Conservation (phyloP, 30 jellyfish, hydroid and myxozoan species). For the Aurelia sp. region DNA sequence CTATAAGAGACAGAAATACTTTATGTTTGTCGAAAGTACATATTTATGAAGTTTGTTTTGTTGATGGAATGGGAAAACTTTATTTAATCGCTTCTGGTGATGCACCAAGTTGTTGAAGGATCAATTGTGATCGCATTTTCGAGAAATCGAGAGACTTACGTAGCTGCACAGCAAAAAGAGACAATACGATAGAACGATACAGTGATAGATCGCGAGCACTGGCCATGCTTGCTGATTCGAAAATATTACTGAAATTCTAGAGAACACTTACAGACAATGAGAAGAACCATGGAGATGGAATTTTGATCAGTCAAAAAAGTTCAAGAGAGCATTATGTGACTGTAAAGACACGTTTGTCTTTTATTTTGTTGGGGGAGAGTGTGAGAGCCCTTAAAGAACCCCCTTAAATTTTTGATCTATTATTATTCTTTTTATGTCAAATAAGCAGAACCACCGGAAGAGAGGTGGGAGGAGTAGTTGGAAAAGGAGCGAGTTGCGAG, state of each 20-base stretch:
- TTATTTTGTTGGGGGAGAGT: conserved; percentile 23
- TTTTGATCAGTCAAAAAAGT: background rate
- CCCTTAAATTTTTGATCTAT: no score
- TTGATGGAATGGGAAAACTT: no score
- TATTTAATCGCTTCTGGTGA: no score
- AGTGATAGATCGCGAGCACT: background rate
- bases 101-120: no score
- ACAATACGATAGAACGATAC: no score
- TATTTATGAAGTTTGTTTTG: background rate
- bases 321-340: conserved; percentile 10
- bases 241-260: background rate
- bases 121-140: no score
- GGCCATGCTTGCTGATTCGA: conserved; percentile 21
- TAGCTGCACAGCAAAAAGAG: no score
- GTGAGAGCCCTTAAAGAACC: background rate
- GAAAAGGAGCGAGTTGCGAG: no score
- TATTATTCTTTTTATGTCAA: no score
- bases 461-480: no score
- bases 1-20: background rate
- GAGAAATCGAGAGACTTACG: no score
- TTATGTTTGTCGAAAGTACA: background rate
- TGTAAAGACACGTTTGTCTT: background rate
- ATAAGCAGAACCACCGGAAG: no score
- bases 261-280: background rate
- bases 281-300: conserved; percentile 2